Conservation (phyloP, 2,113 vertebrate species). For the Ceyx margarethae region DNA sequence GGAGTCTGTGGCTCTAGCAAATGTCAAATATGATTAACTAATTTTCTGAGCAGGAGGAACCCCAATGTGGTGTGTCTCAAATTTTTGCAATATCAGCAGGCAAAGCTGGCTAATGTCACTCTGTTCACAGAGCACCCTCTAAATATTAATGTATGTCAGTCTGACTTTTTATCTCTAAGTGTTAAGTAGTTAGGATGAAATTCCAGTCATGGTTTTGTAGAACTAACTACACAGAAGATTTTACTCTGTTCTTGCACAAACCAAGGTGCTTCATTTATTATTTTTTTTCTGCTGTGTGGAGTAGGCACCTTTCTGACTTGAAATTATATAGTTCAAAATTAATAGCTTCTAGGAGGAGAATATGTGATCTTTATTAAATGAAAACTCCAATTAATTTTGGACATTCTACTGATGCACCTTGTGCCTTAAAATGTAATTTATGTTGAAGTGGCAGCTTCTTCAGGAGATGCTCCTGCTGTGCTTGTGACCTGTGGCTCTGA, state of each 20-base stretch:
- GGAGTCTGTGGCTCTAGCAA: neutral
- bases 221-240: neutral
- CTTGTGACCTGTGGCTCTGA: neutral
- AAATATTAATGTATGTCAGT: conserved; percentile 11
- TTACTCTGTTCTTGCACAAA: neutral
- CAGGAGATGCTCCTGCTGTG: neutral
- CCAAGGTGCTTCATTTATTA: neutral
- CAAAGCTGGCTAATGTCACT: neutral
- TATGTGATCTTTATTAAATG: neutral
- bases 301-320: neutral
- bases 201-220: neutral
- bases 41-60: conserved; percentile 9
- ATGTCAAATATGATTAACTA: conserved; percentile 18
- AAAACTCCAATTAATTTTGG: neutral
- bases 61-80: neutral
- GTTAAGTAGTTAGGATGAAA: neutral
- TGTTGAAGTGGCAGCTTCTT: neutral
- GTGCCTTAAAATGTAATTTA: neutral
- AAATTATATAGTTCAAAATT: neutral
- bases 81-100: conserved; percentile 45
- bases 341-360: neutral
- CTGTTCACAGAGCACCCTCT: neutral
- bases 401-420: neutral
- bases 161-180: neutral
- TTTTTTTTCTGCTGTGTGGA: neutral